Base-by-base conservation (phyloP, 2,113 vertebrate genomes). In the Tenebrosternarchus preto region DNA sequence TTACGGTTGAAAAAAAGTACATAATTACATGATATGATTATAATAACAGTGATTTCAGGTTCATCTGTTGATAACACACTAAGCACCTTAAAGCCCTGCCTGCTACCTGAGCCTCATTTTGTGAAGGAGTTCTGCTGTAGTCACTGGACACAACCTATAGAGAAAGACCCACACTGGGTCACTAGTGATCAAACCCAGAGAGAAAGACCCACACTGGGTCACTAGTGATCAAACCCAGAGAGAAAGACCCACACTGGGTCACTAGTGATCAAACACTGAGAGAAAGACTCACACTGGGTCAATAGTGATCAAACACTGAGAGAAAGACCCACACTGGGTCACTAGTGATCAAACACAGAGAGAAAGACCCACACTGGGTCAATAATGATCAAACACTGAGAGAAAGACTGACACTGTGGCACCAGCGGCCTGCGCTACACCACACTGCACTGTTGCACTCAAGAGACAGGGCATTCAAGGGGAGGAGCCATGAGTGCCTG, bases 351-450 rank as follows among this genome's bases (percentile, higher is more conserved):
- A 43, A 43, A 43, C 39, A 43, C 39, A 7, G 39, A n/a, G n/a
- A n/a, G n/a, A n/a, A n/a, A n/a, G n/a, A n/a, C n/a, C n/a, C n/a
- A 36, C 33, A 4, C 33, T 36, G 33, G 2, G 33, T 36, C 6
- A 36, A 2, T 36, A 36, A 6, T 36, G 33, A 36, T 36, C 33
- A 36, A 74, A 72, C 33, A 36, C 33, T 33, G 15, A 25, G 31
- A 17, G 69, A 59, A 77, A 64, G 39, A 73, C 46, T 24, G 75
- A 79, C 78, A 33, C 22, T 15, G 76, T 50, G 36, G 76, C 31
- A 76, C 67, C 87, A 88, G 88, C 84, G 88, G 22, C 88, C 88
- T 80, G 88, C 88, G 87, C 85, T 86, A 82, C 27, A 66, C 67
- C 29, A 75, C n/a, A 80, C 43, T 8, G 64, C 61, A 78, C 53